A percentile compares a stretch with the other conserved stretches of the same genome.
Evolutionary conservation across 2,888 invertebrate genomes (phyloP).

Genomic region (Muschampia plurimacula): DNA sequence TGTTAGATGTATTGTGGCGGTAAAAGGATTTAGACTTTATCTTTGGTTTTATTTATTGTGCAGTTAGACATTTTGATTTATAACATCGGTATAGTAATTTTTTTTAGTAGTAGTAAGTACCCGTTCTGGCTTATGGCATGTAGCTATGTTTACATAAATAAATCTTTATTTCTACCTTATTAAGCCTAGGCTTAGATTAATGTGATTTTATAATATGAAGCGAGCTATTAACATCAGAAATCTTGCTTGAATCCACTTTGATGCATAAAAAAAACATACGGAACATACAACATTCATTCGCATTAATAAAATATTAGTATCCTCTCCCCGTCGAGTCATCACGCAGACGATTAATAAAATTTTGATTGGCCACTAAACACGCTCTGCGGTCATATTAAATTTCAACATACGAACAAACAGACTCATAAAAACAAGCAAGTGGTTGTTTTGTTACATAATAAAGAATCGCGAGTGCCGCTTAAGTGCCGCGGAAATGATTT

Average conservation of each 20-base stretch:
- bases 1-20: too few relatives aligned
- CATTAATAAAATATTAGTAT: constrained; percentile 14
- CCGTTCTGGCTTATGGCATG: too few relatives aligned
- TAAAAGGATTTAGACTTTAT: constrained; percentile 27
- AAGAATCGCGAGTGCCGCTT: constrained; percentile 32
- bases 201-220: too few relatives aligned
- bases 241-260: background rate
- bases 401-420: constrained; percentile 51
- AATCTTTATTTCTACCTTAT: too few relatives aligned
- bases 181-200: too few relatives aligned
- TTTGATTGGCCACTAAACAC: constrained; percentile 53
- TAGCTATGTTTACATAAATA: too few relatives aligned
- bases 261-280: background rate
- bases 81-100: background rate
- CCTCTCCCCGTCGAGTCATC: constrained; percentile 24
- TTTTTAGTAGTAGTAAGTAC: too few relatives aligned
- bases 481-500: constrained; percentile 39
- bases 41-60: background rate
- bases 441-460: constrained; percentile 38
- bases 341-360: constrained; percentile 52
- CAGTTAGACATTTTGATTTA: background rate
- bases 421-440: constrained; percentile 52
- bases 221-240: too few relatives aligned
- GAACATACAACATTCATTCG: background rate
- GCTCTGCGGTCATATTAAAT: constrained; percentile 54